These are phyloP conservation scores for Tautogolabrus adspersus DNA, from an alignment of 2,113 vertebrate species.

Conservation along the genomic window DNA sequence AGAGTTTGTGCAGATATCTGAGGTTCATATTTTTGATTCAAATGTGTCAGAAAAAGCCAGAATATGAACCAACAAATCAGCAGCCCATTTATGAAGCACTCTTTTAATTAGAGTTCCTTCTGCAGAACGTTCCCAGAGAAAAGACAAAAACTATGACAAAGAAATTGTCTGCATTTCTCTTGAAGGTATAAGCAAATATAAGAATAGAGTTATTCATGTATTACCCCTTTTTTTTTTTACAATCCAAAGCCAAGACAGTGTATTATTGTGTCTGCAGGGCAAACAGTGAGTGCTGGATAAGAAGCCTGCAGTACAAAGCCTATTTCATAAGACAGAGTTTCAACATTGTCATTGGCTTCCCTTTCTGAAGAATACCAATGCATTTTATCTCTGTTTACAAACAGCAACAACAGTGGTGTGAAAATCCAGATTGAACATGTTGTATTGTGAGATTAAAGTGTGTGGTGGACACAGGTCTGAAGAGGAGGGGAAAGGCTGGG, in stretches of 20 bases:
- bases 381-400: conserved; percentile 57
- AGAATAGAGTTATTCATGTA: conserved; percentile 46
- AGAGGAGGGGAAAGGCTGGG: not conserved
- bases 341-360: conserved; percentile 63
- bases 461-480: conserved; percentile 26
- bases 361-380: conserved; percentile 42
- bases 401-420: conserved; percentile 36
- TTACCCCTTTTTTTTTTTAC: conserved; percentile 32
- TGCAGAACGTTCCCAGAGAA: conserved; percentile 36
- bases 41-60: not conserved
- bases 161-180: conserved; percentile 21
- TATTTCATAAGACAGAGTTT: conserved; percentile 37
- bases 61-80: conserved; percentile 10
- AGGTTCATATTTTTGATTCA: not conserved
- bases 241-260: conserved; percentile 49
- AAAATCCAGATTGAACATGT: conserved; percentile 20
- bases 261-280: conserved; percentile 40
- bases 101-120: not conserved
- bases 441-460: conserved; percentile 32
- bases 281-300: conserved; percentile 56
- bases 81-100: not conserved
- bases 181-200: conserved; percentile 27
- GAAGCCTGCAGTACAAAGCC: conserved; percentile 52
- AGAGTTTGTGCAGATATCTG: not conserved
- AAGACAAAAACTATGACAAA: not conserved